Base-by-base conservation (phyloP, 2,888 invertebrate species). In the Erebia epiphron region DNA sequence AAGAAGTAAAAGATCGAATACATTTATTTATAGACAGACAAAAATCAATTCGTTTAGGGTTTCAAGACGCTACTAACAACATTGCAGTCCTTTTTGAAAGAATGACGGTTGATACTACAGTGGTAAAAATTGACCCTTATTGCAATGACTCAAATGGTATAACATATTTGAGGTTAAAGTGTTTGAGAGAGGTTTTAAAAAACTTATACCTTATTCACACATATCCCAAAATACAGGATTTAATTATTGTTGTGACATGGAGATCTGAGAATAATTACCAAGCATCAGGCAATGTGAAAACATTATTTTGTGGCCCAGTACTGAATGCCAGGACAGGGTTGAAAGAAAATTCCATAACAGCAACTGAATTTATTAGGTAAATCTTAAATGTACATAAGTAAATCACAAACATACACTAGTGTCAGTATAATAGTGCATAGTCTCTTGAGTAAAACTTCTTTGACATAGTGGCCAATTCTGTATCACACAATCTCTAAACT, bases 251-350 rank as follows among this genome's bases (percentile, higher is more conserved):
- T 54, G 80, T 92, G 2, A 87, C 85, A n/a, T 82, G 84, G 7
- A 95, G 93, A 76, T 94, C 94, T 13, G 84, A 86, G 21, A 80
- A 75, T 66, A 80, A 76, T 61, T 73, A 79, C 69, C 54, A 54
- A 18, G 10, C 3, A 18, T 49, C 14, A 2, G 75, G 79, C 9
- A 78, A 79, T 58, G 78, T 77, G 68, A 77, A 76, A 60, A 77
- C 82, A 49, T 79, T 94, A 52, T 76, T 94, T 7, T 95, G 95
- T 85, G 96, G 95, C 1, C 88, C 95, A 43, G 95, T 96, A 1
- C 84, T 95, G 43, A 95, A 95, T 91, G 84, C 88, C 8, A 86
- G 88, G 71, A 89, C 89, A n/a, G 94, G 94, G 72, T 82, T 84
- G 35, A 95, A 95, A 83, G 95, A 95, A 79, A 86, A 75, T 2